Conservation (phyloP, 2,888 invertebrate species). For the Selenia dentaria region DNA sequence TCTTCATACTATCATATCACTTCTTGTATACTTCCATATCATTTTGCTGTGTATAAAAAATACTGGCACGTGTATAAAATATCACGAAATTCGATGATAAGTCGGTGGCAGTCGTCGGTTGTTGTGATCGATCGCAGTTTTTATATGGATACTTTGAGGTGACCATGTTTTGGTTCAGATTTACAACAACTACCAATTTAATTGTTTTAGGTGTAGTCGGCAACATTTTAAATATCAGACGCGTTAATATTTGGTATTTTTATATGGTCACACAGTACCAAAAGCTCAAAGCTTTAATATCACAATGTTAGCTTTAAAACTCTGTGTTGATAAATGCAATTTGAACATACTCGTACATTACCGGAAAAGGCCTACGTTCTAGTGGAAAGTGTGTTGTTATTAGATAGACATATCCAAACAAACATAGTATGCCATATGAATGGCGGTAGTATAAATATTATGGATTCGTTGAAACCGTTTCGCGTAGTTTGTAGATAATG, state of each 20-base stretch:
- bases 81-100: slow-evolving; percentile 56
- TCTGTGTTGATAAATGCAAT: slow-evolving; percentile 42
- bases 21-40: slow-evolving; percentile 82
- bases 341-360: slow-evolving; percentile 32
- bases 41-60: slow-evolving; percentile 73
- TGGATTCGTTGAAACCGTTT: slow-evolving; percentile 71
- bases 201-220: slow-evolving; percentile 16
- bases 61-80: slow-evolving; percentile 66
- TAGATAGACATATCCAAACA: slow-evolving; percentile 61
- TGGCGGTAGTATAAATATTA: slow-evolving; percentile 68
- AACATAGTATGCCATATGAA: slow-evolving; percentile 57
- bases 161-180: slow-evolving; percentile 36
- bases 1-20: slow-evolving; percentile 80
- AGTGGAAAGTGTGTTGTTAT: slow-evolving; percentile 66
- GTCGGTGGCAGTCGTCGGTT: slow-evolving; percentile 30
- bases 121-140: slow-evolving; percentile 37
- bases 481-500: slow-evolving; percentile 71
- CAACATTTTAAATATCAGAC: slow-evolving; percentile 15
- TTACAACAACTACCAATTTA: slow-evolving; percentile 17
- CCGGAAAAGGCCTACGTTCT: slow-evolving; percentile 65
- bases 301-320: slow-evolving; percentile 51
- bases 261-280: slow-evolving; percentile 29
- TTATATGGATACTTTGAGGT: slow-evolving; percentile 41
- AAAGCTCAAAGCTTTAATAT: slow-evolving; percentile 61
- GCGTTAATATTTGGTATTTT: slow-evolving; percentile 42